These are phyloP conservation scores for Coelopa pilipes DNA, from an alignment of 2,888 invertebrate species.

Conservation along the genomic window DNA sequence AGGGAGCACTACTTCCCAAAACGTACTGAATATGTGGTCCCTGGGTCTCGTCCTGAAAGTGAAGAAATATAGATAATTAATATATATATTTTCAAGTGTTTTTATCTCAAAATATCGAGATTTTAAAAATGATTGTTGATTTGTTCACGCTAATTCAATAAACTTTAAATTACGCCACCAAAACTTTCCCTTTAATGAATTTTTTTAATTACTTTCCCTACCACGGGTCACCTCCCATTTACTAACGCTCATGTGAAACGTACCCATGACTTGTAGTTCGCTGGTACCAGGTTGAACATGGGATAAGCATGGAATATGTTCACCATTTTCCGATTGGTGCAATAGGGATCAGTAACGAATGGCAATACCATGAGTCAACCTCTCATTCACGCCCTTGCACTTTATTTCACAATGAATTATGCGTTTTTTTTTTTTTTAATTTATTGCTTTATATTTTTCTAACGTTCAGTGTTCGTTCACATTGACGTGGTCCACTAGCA, in stretches of 20 bases:
- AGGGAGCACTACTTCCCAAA: slow-evolving; percentile 47
- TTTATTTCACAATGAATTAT: slow-evolving; percentile 24
- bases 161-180: too few species aligned
- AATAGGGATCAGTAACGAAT: slow-evolving; percentile 46
- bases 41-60: slow-evolving; percentile 51
- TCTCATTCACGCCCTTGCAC: background rate
- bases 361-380: slow-evolving; percentile 47
- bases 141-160: too few species aligned
- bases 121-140: background rate
- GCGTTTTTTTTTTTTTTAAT: slow-evolving; percentile 8
- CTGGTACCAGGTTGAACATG: slow-evolving; percentile 49
- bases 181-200: too few species aligned
- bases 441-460: background rate
- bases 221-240: too few species aligned
- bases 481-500: slow-evolving; percentile 33
- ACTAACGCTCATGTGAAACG: background rate
- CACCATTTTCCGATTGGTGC: slow-evolving; percentile 47
- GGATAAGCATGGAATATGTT: slow-evolving; percentile 50
- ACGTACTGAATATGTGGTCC: slow-evolving; percentile 49
- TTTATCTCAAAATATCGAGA: background rate
- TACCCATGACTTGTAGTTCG: slow-evolving; percentile 47
- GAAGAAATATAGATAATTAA: background rate
- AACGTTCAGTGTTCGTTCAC: background rate
- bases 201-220: too few species aligned
- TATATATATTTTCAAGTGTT: background rate